These are phyloP conservation scores for Meriones psammophilus DNA, from an alignment of 2,797 vertebrate genomes.

Conservation along the genomic window DNA sequence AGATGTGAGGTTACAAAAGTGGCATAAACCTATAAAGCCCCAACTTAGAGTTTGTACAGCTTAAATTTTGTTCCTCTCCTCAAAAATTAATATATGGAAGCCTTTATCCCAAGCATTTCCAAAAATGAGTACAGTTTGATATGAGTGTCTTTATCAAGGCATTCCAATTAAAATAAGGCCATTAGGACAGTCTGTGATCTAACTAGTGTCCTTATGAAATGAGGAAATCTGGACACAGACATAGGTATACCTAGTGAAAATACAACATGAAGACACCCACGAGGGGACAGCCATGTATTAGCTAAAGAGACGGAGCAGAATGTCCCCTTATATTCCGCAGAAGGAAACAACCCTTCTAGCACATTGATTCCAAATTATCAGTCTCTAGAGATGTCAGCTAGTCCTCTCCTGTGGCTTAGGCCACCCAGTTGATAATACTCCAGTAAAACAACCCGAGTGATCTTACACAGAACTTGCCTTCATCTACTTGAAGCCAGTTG, in stretches of 20 bases:
- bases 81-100: background rate
- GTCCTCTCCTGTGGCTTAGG: background rate
- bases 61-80: background rate
- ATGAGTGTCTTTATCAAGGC: background rate
- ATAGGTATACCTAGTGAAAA: background rate
- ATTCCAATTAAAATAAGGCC: background rate
- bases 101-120: background rate
- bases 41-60: background rate
- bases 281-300: background rate
- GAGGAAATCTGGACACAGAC: background rate
- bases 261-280: background rate
- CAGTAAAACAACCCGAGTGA: background rate
- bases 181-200: background rate
- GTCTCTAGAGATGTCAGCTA: background rate
- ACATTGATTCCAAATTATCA: background rate
- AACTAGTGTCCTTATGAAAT: background rate
- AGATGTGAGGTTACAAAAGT: background rate
- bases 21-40: background rate
- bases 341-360: background rate
- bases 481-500: background rate
- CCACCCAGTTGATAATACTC: background rate
- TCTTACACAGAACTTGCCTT: slow-evolving; percentile 12
- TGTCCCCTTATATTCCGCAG: background rate
- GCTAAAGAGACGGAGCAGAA: background rate
- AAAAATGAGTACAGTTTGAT: background rate